Evolutionary conservation across 1,140 invertebrate species (phyloP).

Genomic region (Ostrea edulis): DNA sequence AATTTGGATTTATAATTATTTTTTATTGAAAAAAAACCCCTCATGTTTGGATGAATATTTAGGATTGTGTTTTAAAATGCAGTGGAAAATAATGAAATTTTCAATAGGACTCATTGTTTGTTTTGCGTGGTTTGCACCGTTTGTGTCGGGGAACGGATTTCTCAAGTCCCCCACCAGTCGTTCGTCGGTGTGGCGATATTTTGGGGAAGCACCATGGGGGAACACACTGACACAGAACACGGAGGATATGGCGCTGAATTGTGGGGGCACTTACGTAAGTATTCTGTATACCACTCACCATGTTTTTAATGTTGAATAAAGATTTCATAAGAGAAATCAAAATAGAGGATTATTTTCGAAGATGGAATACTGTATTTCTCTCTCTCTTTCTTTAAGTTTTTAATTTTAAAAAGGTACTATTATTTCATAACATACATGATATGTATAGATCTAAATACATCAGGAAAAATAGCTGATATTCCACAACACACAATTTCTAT

Average conservation of each 20-base stretch:
- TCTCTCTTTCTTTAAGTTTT: too few species aligned
- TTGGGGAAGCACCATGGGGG: conserved; percentile 22
- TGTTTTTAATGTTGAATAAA: background rate
- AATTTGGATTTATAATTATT: conserved; percentile 5
- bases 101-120: conserved; percentile 17
- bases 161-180: conserved; percentile 39
- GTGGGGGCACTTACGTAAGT: conserved; percentile 26
- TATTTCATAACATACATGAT: too few species aligned
- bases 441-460: too few species aligned
- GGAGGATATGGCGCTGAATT: conserved; percentile 34
- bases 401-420: too few species aligned
- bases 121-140: conserved; percentile 10
- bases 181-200: conserved; percentile 38
- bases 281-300: background rate
- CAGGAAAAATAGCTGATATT: too few species aligned
- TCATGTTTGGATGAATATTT: conserved; percentile 19
- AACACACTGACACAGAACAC: background rate
- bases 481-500: too few species aligned
- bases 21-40: background rate
- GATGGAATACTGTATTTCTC: too few species aligned
- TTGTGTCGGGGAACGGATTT: conserved; percentile 25
- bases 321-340: too few species aligned
- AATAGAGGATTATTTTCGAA: too few species aligned
- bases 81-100: conserved; percentile 20
- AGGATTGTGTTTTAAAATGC: conserved; percentile 10